Evolutionary conservation across 2,888 invertebrate genomes (phyloP).

Genomic region (Conchocele bisecta): DNA sequence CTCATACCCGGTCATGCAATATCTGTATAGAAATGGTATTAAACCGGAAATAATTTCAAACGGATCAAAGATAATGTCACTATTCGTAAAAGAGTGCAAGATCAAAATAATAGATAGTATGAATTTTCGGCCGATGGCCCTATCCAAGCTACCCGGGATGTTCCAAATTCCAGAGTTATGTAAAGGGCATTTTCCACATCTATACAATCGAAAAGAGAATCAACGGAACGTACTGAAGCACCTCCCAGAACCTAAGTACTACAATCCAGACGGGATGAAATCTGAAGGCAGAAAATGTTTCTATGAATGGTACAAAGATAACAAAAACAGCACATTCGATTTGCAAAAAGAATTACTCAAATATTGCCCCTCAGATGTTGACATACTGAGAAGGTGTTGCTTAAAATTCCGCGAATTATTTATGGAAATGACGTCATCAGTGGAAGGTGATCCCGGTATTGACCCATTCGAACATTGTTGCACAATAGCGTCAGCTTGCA

Average conservation of each 20-base stretch:
- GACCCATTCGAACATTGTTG: constrained; percentile 24
- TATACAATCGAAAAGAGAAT: constrained; percentile 33
- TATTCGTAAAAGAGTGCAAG: constrained; percentile 17
- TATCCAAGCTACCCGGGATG: constrained; percentile 33
- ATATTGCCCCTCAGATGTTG: constrained; percentile 35
- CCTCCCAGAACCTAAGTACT: constrained; percentile 38
- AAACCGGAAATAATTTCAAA: constrained; percentile 38
- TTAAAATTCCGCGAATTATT: constrained; percentile 29
- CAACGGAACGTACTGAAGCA: constrained; percentile 14
- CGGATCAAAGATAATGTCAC: constrained; percentile 46
- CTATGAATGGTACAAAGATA: constrained; percentile 26
- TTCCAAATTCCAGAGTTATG: constrained; percentile 30
- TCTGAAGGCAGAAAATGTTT: constrained; percentile 23
- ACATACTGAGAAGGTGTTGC: constrained; percentile 25
- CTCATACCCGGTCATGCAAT: constrained; percentile 36
- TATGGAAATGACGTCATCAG: constrained; percentile 10
- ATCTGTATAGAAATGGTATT: constrained; percentile 30
- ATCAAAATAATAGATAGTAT: constrained; percentile 42
- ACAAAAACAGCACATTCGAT: constrained; percentile 25
- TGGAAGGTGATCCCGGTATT: constrained; percentile 2
- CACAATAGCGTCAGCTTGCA: constrained; percentile 31
- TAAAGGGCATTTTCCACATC: constrained; percentile 44
- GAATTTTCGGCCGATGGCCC: constrained; percentile 44
- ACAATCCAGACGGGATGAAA: constrained; percentile 47
- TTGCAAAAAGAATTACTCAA: constrained; percentile 24